Base-by-base conservation (phyloP, 2,888 invertebrate genomes). In the Isoperla grammatica region DNA sequence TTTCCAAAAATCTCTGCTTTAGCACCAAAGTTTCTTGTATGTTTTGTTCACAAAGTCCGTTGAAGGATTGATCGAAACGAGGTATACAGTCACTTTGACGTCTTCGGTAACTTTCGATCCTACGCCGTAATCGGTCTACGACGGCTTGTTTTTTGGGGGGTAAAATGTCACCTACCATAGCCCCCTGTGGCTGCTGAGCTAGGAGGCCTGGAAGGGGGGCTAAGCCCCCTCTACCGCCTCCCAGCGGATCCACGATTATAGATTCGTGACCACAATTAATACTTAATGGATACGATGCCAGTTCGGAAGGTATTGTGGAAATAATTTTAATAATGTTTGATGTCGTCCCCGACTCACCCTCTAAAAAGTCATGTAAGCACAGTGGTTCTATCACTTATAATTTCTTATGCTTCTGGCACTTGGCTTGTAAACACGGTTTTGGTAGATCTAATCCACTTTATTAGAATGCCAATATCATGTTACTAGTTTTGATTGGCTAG, bases 1-100 rank as follows among this genome's bases (percentile, higher is more conserved):
- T 88, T 76, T 95, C 95, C 69, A 94, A 81, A 76, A 87, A 95
- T 65, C 91, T 84, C 76, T 95, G 93, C 74, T 92, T 90, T 64
- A 95, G 80, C 65, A 90, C 84, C 67, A 86, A 81, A 39, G 95
- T 94, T 75, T 95, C 94, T 76, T 93, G 85, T 69, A 89, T 86
- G 74, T 95, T 92, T 73, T 93, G 93, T 71, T 95, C 94, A 78
- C 90, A 90, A 63, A 89, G 81, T 42, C 90, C 90, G 72, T 82
- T 89, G 75, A 91, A 89, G 65, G 90, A 87, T 73, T 90, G 90
- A 73, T 92, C 91, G 77, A 89, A 94, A 64, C 93, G 82, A 63
- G 92, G 91, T 72, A 88, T 86, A 73, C 90, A 89, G 72, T 90
- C 90, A 67, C 81, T 87, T 74, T 95, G 93, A 64, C 91, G 84